These are phyloP conservation scores for Pediacus dermestoides DNA, from an alignment of 2,888 invertebrate genomes.

Conservation along the genomic window DNA sequence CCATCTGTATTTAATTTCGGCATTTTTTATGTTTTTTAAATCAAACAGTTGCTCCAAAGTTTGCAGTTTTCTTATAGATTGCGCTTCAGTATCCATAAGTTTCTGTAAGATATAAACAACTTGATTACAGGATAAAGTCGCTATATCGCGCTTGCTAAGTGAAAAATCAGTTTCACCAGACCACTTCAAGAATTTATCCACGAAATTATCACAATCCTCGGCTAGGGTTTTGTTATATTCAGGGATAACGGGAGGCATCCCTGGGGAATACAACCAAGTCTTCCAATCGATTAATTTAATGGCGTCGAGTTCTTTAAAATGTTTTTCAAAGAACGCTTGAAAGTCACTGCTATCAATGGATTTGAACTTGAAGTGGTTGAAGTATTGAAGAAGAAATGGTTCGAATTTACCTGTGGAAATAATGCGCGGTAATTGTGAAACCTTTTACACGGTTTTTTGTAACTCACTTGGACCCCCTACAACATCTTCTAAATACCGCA, in stretches of 20 bases:
- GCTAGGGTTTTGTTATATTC: conserved; percentile 69
- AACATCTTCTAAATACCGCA: conserved; percentile 79
- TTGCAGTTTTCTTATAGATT: conserved; percentile 57
- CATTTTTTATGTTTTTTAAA: conserved; percentile 64
- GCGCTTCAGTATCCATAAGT: conserved; percentile 55
- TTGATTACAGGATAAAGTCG: conserved; percentile 58
- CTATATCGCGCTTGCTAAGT: conserved; percentile 54
- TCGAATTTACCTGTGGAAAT: conserved; percentile 64
- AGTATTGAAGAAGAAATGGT: conserved; percentile 76
- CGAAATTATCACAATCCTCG: conserved; percentile 58
- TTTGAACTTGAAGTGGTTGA: conserved; percentile 73
- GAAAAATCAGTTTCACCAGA: conserved; percentile 46
- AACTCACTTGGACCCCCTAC: conserved; percentile 67
- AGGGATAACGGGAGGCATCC: conserved; percentile 87
- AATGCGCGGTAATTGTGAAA: too few species aligned
- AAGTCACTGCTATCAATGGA: conserved; percentile 83
- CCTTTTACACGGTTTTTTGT: conserved; percentile 7
- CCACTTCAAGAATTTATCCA: conserved; percentile 56
- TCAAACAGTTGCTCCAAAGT: conserved; percentile 63
- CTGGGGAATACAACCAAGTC: conserved; percentile 74
- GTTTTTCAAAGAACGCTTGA: conserved; percentile 66
- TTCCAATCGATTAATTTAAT: conserved; percentile 76
- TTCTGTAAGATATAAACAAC: conserved; percentile 65
- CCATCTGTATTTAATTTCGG: conserved; percentile 78
- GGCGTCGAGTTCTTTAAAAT: conserved; percentile 60